Evolutionary conservation across 64 coral and sea anemone species (phyloP).

Genomic region (Trachythela sp.): DNA sequence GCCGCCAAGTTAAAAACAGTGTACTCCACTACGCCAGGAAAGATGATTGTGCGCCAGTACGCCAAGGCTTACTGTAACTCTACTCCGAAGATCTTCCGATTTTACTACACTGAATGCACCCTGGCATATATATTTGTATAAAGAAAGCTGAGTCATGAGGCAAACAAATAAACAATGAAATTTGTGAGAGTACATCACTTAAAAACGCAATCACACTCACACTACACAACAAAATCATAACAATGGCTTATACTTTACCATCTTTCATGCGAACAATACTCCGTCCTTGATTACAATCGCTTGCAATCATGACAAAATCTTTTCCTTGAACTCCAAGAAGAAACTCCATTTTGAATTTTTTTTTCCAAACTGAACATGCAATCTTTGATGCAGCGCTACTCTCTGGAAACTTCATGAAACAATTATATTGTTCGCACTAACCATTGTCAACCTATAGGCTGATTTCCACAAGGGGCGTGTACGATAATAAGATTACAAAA

Average conservation of each 20-base stretch:
- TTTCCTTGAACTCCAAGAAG: slow-evolving; percentile 88
- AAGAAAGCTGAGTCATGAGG: background rate
- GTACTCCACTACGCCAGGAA: too few species aligned
- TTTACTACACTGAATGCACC: too few species aligned
- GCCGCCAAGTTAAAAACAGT: too few species aligned
- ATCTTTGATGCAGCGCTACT: background rate
- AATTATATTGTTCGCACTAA: too few species aligned
- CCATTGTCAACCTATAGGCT: too few species aligned
- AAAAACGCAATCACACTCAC: background rate
- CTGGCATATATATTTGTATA: background rate
- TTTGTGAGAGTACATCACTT: background rate
- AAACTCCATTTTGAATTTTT: slow-evolving; percentile 85
- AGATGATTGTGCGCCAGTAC: too few species aligned
- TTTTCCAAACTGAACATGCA: background rate
- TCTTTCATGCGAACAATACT: slow-evolving; percentile 99
- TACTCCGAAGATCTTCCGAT: too few species aligned
- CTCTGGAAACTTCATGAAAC: too few species aligned
- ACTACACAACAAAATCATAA: background rate
- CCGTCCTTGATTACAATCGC: slow-evolving; percentile 80
- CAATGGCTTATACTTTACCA: slow-evolving; percentile 55
- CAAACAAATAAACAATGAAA: too few species aligned
- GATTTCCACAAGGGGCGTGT: too few species aligned
- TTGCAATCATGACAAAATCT: slow-evolving; percentile 84
- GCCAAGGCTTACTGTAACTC: too few species aligned
- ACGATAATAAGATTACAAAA: too few species aligned